These are phyloP conservation scores for Agriopis aurantiaria DNA, from an alignment of 2,888 invertebrate genomes.

Conservation along the genomic window DNA sequence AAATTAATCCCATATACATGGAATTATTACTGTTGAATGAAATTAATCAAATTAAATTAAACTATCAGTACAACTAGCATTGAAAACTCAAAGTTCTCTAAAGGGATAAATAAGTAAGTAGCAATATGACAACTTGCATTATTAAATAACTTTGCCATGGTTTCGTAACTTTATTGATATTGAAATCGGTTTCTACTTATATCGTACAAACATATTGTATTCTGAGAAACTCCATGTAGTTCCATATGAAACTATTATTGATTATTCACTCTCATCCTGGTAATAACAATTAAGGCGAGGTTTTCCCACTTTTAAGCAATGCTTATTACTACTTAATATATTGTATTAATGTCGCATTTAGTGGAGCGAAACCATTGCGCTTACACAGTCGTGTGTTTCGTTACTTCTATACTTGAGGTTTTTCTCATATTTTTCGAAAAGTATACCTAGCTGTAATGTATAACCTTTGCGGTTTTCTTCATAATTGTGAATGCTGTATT, in stretches of 20 bases:
- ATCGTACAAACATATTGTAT: conserved; percentile 1
- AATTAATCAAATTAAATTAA: conserved; percentile 3
- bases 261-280: not conserved
- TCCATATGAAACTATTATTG: not conserved
- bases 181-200: not conserved
- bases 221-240: not conserved
- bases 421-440: too few relatives aligned
- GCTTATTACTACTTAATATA: too few relatives aligned
- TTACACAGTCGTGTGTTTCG: too few relatives aligned
- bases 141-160: conserved; percentile 16
- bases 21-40: not conserved
- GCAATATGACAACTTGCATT: conserved; percentile 21
- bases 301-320: too few relatives aligned
- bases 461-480: too few relatives aligned
- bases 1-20: too few relatives aligned
- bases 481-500: too few relatives aligned
- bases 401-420: too few relatives aligned
- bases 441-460: too few relatives aligned
- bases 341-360: too few relatives aligned
- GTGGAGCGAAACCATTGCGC: too few relatives aligned
- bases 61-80: not conserved
- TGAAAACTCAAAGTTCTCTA: conserved; percentile 5
- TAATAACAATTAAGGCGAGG: too few relatives aligned
- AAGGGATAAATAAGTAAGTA: not conserved
- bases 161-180: conserved; percentile 20